These are phyloP conservation scores for Troides helena DNA, from an alignment of 2,888 invertebrate genomes.

Conservation along the genomic window DNA sequence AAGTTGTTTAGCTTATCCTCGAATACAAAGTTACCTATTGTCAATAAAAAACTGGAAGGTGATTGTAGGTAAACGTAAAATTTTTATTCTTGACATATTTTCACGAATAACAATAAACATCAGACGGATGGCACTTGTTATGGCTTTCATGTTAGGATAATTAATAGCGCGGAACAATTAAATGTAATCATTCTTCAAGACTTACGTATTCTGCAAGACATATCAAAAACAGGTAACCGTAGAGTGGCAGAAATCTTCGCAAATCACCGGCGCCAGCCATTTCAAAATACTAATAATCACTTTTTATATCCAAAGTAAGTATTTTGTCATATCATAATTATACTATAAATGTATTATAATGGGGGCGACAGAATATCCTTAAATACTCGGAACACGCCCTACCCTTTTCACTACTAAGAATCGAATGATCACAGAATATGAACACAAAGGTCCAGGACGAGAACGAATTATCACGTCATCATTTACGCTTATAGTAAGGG, in stretches of 20 bases:
- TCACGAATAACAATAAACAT: background rate
- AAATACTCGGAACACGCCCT: constrained; percentile 35
- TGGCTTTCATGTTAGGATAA: constrained; percentile 29
- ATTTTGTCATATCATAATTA: constrained; percentile 62
- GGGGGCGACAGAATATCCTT: constrained; percentile 33
- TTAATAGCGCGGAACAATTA: constrained; percentile 49
- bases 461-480: constrained; percentile 12
- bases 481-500: constrained; percentile 11
- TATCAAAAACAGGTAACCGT: constrained; percentile 59
- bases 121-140: constrained; percentile 1
- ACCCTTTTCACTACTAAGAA: constrained; percentile 33
- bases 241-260: constrained; percentile 54
- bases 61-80: constrained; percentile 37
- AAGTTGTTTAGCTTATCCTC: constrained; percentile 30
- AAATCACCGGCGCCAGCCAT: constrained; percentile 54
- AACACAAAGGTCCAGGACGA: background rate
- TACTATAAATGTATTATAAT: constrained; percentile 34
- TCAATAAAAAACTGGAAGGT: constrained; percentile 34
- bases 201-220: constrained; percentile 62
- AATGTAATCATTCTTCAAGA: constrained; percentile 41
- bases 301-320: constrained; percentile 41
- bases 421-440: constrained; percentile 26
- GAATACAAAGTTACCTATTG: constrained; percentile 35
- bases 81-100: constrained; percentile 6
- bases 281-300: constrained; percentile 50